Percentiles rank a stretch among this genome's conserved stretches.
These are phyloP conservation scores for Pitangus sulphuratus DNA, from an alignment of 2,797 vertebrate species.

Conservation along the genomic window DNA sequence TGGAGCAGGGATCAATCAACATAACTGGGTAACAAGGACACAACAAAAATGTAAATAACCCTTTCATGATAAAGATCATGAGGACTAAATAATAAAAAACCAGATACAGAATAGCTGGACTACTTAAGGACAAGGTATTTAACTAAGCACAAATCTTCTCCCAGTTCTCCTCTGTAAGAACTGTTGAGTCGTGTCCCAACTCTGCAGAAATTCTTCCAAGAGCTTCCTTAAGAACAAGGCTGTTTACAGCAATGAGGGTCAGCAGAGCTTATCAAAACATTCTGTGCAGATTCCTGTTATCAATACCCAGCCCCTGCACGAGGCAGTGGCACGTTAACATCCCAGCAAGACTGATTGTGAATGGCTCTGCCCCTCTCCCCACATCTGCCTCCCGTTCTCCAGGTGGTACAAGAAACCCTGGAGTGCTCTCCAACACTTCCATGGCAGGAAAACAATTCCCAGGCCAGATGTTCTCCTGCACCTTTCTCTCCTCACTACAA, in stretches of 20 bases:
- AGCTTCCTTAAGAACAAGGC: neutral
- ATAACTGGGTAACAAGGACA: neutral
- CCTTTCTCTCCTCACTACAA: neutral
- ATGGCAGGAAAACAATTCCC: neutral
- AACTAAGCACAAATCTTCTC: neutral
- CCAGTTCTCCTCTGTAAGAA: neutral
- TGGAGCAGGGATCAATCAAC: neutral
- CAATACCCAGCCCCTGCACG: neutral
- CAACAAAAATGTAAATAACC: neutral
- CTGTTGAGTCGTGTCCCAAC: neutral
- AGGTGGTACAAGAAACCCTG: neutral
- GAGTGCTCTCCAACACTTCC: neutral
- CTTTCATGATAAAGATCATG: neutral
- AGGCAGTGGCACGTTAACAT: neutral
- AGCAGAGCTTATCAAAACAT: neutral
- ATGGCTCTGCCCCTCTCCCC: neutral
- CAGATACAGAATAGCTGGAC: neutral
- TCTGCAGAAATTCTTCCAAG: neutral
- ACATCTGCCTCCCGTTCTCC: neutral
- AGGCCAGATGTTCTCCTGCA: neutral
- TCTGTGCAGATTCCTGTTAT: neutral
- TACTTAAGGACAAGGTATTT: neutral
- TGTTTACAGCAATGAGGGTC: accelerated
- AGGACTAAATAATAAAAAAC: neutral
- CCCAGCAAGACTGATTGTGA: neutral